A percentile compares a stretch with the other conserved stretches of the same genome.
These are phyloP conservation scores for Campoletis raptor DNA, from an alignment of 2,888 invertebrate genomes.

Conservation along the genomic window DNA sequence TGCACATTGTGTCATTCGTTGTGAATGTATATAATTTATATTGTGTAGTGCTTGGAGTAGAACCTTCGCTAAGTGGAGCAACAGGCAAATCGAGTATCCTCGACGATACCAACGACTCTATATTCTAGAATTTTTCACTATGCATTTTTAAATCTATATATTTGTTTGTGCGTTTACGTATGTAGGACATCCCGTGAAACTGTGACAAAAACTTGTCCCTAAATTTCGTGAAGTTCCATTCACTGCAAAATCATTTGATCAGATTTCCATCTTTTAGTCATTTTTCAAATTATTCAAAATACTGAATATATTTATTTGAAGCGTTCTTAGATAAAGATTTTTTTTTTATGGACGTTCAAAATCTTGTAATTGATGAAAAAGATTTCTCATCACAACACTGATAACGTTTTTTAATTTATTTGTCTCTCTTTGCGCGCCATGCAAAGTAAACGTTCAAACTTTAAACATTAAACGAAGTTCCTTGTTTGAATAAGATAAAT, in stretches of 20 bases:
- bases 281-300: background rate
- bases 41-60: constrained; percentile 1
- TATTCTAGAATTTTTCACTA: background rate
- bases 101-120: constrained; percentile 27
- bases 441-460: background rate
- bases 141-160: background rate
- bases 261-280: background rate
- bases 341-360: background rate
- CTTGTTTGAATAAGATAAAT: background rate
- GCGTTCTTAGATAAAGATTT: background rate
- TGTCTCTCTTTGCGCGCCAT: background rate
- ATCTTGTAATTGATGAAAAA: background rate
- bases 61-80: constrained; percentile 64
- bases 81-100: constrained; percentile 64
- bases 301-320: no score
- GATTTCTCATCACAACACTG: background rate
- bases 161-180: background rate
- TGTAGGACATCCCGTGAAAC: background rate
- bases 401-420: background rate
- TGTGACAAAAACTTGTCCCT: background rate
- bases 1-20: background rate
- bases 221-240: background rate
- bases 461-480: background rate
- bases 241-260: background rate
- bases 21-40: constrained; percentile 9